Evolutionary conservation across 1,140 invertebrate species (phyloP).

Genomic region (Akabosia matsudoensis): DNA sequence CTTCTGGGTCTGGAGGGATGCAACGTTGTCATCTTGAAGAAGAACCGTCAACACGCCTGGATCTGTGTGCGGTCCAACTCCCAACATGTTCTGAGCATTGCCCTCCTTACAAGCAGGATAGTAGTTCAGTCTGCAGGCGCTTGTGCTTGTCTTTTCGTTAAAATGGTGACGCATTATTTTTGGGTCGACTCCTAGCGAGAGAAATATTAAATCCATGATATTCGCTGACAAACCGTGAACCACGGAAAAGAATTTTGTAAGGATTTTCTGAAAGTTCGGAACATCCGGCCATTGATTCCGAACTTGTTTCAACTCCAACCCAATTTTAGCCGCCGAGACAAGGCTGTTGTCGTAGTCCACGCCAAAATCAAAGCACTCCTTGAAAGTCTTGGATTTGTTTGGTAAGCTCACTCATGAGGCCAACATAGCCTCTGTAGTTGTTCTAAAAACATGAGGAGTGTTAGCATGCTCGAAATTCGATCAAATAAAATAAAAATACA

Average conservation of each 20-base stretch:
- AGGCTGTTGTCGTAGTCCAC: not conserved
- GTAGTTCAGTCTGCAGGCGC: slow-evolving; percentile 27
- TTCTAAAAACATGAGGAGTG: not conserved
- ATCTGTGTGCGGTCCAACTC: slow-evolving; percentile 39
- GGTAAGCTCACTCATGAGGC: slow-evolving; percentile 27
- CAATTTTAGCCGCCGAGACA: not conserved
- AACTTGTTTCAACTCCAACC: not conserved
- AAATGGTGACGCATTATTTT: not conserved
- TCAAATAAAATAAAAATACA: too few species aligned
- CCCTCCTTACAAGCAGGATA: slow-evolving; percentile 34
- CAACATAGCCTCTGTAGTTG: slow-evolving; percentile 30
- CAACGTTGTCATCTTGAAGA: slow-evolving; percentile 28
- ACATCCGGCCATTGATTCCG: slow-evolving; percentile 36
- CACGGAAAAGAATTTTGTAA: slow-evolving; percentile 28
- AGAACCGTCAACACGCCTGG: slow-evolving; percentile 6
- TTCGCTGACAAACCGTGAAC: slow-evolving; percentile 8
- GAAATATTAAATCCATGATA: slow-evolving; percentile 25
- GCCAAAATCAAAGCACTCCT: slow-evolving; percentile 35
- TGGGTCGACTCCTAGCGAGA: slow-evolving; percentile 12
- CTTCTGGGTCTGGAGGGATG: slow-evolving; percentile 28
- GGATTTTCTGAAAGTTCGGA: slow-evolving; percentile 10
- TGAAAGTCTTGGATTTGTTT: slow-evolving; percentile 39
- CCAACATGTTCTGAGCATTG: slow-evolving; percentile 7
- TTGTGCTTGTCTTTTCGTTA: slow-evolving; percentile 20
- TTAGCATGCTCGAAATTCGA: not conserved